These are phyloP conservation scores for Graphium colonna DNA, from an alignment of 2,888 invertebrate species.

Conservation along the genomic window DNA sequence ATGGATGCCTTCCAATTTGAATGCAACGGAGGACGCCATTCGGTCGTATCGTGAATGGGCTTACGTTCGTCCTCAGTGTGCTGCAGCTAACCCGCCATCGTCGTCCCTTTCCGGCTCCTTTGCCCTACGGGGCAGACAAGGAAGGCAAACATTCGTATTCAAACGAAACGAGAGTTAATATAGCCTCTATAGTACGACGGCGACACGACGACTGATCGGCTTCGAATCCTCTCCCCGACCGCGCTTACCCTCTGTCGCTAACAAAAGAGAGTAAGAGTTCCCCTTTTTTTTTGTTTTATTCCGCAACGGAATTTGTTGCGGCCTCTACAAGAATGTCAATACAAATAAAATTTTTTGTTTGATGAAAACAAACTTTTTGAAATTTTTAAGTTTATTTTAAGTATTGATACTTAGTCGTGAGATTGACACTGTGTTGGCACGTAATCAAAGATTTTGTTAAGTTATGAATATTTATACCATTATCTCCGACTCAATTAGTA, in stretches of 20 bases:
- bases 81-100: conserved; percentile 30
- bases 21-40: too few species aligned
- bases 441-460: too few species aligned
- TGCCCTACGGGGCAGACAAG: conserved; percentile 27
- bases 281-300: conserved; percentile 29
- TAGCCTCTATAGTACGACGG: conserved; percentile 30
- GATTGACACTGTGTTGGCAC: too few species aligned
- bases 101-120: conserved; percentile 35
- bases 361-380: too few species aligned
- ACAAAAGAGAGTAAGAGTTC: conserved; percentile 42
- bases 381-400: too few species aligned
- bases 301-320: conserved; percentile 19
- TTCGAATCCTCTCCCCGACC: conserved; percentile 28
- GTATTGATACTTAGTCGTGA: too few species aligned
- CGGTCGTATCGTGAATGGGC: too few species aligned
- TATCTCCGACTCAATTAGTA: too few species aligned
- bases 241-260: conserved; percentile 29
- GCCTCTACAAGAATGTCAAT: conserved; percentile 14
- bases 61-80: conserved; percentile 18
- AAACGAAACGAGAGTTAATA: conserved; percentile 31
- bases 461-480: too few species aligned
- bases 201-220: conserved; percentile 39
- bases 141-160: conserved; percentile 30
- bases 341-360: conserved; percentile 17
- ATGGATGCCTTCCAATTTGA: too few species aligned